Conservation (phyloP, 2,888 invertebrate genomes). For the Tetranychus piercei region DNA sequence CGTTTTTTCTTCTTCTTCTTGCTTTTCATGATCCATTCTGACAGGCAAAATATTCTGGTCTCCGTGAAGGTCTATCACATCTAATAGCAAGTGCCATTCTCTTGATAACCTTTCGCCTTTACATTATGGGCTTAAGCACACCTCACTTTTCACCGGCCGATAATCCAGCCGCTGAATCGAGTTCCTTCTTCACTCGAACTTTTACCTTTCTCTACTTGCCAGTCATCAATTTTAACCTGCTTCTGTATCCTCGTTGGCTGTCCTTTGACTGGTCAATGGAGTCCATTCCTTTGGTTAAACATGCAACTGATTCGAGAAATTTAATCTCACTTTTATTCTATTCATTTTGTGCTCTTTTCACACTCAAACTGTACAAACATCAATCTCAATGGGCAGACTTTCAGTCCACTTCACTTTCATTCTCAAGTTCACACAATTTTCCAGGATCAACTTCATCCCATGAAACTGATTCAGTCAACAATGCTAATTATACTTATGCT, state of each 20-base stretch:
- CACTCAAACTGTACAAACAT: background rate
- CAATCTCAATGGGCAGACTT: constrained; percentile 3
- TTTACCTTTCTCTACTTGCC: constrained; percentile 83
- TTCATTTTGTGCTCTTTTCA: background rate
- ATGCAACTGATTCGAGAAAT: constrained; percentile 58
- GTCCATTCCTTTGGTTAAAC: constrained; percentile 65
- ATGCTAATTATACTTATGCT: background rate
- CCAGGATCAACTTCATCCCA: background rate
- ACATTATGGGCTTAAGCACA: constrained; percentile 48
- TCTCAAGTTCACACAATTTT: background rate
- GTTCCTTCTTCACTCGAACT: constrained; percentile 55
- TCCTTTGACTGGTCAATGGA: constrained; percentile 99
- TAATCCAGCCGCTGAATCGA: constrained; percentile 81
- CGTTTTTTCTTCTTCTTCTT: background rate
- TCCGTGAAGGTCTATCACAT: constrained; percentile 32
- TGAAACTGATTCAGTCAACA: background rate
- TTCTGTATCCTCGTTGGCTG: constrained; percentile 64
- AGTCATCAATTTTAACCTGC: constrained; percentile 66
- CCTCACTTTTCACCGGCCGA: constrained; percentile 80
- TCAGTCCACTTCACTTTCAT: background rate
- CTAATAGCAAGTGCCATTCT: constrained; percentile 48
- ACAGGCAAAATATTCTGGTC: constrained; percentile 29
- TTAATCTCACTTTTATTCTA: constrained; percentile 41
- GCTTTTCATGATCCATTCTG: constrained; percentile 19
- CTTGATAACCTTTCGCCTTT: constrained; percentile 54